These are phyloP conservation scores for Lepidurus apus DNA, from an alignment of 1,140 invertebrate species.

Conservation along the genomic window DNA sequence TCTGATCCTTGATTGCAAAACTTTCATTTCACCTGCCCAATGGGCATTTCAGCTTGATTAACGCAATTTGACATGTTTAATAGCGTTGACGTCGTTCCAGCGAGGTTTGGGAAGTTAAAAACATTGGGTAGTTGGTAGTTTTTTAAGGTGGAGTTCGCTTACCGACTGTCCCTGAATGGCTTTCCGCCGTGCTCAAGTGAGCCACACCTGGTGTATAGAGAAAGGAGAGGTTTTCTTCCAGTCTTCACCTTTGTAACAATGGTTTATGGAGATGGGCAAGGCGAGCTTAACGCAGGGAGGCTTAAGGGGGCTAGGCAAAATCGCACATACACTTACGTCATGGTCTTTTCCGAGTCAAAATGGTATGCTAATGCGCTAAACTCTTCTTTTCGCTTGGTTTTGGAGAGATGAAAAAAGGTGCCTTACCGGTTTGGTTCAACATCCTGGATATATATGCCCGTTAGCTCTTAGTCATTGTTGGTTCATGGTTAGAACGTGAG, in stretches of 20 bases:
- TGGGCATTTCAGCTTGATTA: too few relatives aligned
- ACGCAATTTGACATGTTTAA: too few relatives aligned
- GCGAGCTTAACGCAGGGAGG: too few relatives aligned
- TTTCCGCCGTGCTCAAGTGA: background rate
- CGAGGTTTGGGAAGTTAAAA: too few relatives aligned
- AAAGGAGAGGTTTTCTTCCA: background rate
- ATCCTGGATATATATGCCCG: background rate
- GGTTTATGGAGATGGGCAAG: background rate
- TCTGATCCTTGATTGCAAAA: too few relatives aligned
- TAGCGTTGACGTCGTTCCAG: too few relatives aligned
- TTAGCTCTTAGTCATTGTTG: slow-evolving; percentile 2
- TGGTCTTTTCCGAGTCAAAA: background rate
- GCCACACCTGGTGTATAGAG: slow-evolving; percentile 9
- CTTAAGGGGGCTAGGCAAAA: too few relatives aligned
- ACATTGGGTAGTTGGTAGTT: background rate
- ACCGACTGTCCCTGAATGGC: background rate
- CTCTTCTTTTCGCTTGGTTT: too few relatives aligned
- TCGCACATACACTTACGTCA: too few relatives aligned
- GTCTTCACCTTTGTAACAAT: background rate
- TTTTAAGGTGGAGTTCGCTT: slow-evolving; percentile 3
- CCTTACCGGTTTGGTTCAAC: background rate
- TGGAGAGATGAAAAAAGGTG: background rate
- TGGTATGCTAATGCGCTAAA: background rate
- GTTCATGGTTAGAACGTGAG: background rate
- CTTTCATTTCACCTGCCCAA: too few relatives aligned